Evolutionary conservation across 2,113 vertebrate species (phyloP), one percentile per base, ranked within the genome.

Genomic region (Melospiza melodia): DNA sequence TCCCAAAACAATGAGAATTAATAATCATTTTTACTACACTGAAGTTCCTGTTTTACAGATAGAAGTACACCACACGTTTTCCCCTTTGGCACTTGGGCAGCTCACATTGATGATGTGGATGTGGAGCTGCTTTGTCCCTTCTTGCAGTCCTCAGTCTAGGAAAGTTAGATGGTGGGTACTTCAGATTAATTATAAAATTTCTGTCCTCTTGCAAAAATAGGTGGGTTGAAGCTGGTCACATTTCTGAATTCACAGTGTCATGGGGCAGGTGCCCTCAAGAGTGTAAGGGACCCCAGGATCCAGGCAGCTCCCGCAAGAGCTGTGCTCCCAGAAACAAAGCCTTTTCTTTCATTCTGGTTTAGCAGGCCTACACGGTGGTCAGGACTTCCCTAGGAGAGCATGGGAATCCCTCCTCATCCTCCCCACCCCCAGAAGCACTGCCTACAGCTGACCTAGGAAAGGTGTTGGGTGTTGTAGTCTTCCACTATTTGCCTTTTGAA

Each of bases 71-170:
- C 1, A 6, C 15, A 5, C 8, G 1, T 35, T 30, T 46, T n/a
- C 57, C 27, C 54, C 27, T 35, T 21, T 46, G 62, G 31, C 24
- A 12, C 15, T 11, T 15, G 10, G 54, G 48, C 72, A 74, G 58
- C 20, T 51, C 23, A 0, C 5, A 0, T 7, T 54, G 9, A 30
- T 1, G 0, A 3, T 1, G 15, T 3, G 10, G 10, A 8, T 28
- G 66, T 4, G 20, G 43, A 78, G 30, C 78, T 5, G 6, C 16
- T 72, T 41, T 33, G 1, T 3, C 23, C 19, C 1, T 27, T 68
- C 59, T 25, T 2, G 25, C 11, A 1, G 18, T 52, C 72, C 49
- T 2, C 1, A 49, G 10, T 3, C 10, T 12, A 4, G 18, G 19
- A 7, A 33, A 27, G 39, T 55, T 51, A 31, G 16, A 52, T 13